Conservation (phyloP, 53 echinoderm and acorn worm genomes). For the Luidia sarsii region DNA sequence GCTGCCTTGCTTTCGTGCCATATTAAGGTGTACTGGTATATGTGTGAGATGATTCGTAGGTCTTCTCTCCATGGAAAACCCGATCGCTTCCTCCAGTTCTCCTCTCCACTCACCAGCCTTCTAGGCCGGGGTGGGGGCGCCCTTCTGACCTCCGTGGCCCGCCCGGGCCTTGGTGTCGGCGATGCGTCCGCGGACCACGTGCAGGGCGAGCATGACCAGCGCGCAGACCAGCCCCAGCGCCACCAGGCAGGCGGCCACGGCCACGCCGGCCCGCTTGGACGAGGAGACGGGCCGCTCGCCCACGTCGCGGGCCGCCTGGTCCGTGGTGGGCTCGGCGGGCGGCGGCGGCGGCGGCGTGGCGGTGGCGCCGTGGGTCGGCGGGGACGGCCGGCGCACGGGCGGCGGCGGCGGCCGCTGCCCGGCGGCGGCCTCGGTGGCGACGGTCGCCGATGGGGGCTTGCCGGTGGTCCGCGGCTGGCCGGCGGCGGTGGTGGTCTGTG, state of each 20-base stretch:
- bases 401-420: neutral
- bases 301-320: neutral
- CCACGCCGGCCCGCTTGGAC: conserved; percentile 33
- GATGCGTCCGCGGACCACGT: neutral
- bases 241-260: conserved; percentile 29
- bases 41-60: too few species aligned
- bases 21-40: too few species aligned
- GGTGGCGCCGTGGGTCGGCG: neutral
- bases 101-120: too few species aligned
- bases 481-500: neutral
- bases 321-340: neutral
- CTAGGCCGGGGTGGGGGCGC: conserved; percentile 21
- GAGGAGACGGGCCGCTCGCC: conserved; percentile 3
- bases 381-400: neutral
- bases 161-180: neutral
- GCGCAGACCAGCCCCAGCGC: conserved; percentile 34
- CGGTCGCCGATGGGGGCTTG: neutral
- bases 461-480: neutral
- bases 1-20: too few species aligned
- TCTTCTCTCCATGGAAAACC: too few species aligned
- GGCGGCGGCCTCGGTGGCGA: neutral
- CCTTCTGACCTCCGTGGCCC: conserved; percentile 32
- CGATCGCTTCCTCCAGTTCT: too few species aligned
- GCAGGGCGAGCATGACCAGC: conserved; percentile 7
- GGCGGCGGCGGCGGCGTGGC: neutral